Base-by-base conservation (phyloP, 2,888 invertebrate genomes). In the Apomyelois bistriatella region DNA sequence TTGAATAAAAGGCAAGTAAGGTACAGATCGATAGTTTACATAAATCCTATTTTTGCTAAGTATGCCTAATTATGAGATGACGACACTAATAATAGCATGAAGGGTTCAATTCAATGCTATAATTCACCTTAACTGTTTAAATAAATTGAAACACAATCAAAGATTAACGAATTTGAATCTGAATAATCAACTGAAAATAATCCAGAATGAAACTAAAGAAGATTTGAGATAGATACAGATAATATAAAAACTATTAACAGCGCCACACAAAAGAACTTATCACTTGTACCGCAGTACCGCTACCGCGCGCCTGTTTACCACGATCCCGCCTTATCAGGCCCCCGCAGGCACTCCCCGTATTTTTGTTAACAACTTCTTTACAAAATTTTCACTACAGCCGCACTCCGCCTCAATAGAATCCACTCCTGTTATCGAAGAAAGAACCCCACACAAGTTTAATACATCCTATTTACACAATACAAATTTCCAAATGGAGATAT, bases 351-450 rank as follows among this genome's bases (percentile, higher is more conserved):
- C 69, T 71, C 59, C 57, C 68, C 78, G 82, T 85, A 88, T 88
- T 89, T 89, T 88, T 87, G 85, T 83, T 86, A 88, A 87, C 87
- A 86, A 88, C 85, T 87, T 88, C 84, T 86, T 85, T 83, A 77
- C 79, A 82, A 67, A 80, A 81, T 79, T 83, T 82, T 73, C 82
- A 84, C 76, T 74, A 72, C 68, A 55, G 57, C 53, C 50, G 57
- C 57, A 58, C 55, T 53, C 54, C 56, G 56, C 54, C 54, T 57
- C 70, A 70, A 62, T 66, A 65, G 74, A 80, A 83, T 79, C 74
- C 72, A 70, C 68, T 66, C 64, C 68, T 74, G 76, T 73, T 76
- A 59, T 59, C 40, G 49, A 40, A 30, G 40, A 49, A 40, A 30
- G 40, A 49, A 38, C 49, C 54, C 50, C 53, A 22, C 46, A 16